Conservation (phyloP, 1,140 invertebrate genomes). For the Agrypnia vestita region DNA sequence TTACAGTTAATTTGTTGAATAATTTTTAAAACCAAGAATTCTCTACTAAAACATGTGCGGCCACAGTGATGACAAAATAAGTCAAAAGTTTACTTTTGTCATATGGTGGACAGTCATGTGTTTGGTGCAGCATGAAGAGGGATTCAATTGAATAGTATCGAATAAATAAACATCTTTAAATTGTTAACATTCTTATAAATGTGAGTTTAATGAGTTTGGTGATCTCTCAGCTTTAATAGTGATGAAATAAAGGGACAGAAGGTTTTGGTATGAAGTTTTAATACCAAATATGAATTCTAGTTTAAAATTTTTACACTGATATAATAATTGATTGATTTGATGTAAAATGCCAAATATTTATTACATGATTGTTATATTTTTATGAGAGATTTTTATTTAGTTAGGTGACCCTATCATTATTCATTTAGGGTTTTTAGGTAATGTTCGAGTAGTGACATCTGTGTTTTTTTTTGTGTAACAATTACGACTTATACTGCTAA, state of each 20-base stretch:
- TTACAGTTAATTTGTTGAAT: constrained; percentile 46
- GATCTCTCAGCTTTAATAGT: constrained; percentile 62
- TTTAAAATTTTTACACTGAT: constrained; percentile 58
- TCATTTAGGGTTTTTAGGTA: constrained; percentile 26
- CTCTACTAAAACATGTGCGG: constrained; percentile 27
- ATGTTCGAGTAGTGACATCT: constrained; percentile 35
- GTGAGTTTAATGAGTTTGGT: constrained; percentile 56
- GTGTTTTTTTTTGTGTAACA: constrained; percentile 6
- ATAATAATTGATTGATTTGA: constrained; percentile 55
- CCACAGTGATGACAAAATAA: constrained; percentile 44
- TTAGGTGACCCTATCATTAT: constrained; percentile 18
- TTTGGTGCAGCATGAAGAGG: background rate
- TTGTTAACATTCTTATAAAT: constrained; percentile 38
- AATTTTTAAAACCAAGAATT: constrained; percentile 37
- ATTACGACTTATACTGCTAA: background rate
- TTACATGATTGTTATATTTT: constrained; percentile 62
- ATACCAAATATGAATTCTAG: constrained; percentile 59
- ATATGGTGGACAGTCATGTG: constrained; percentile 45
- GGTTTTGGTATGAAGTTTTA: constrained; percentile 54
- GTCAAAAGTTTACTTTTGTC: constrained; percentile 42
- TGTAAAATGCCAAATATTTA: constrained; percentile 62
- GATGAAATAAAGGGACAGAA: constrained; percentile 52
- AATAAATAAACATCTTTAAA: constrained; percentile 45
- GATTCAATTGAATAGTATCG: constrained; percentile 28
- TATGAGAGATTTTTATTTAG: constrained; percentile 54